A percentile compares a stretch with the other conserved stretches of the same genome.
phyloP scores from a whole-genome alignment of 64 coral and sea anemone genomes.

The Orbicella faveolata region DNA sequence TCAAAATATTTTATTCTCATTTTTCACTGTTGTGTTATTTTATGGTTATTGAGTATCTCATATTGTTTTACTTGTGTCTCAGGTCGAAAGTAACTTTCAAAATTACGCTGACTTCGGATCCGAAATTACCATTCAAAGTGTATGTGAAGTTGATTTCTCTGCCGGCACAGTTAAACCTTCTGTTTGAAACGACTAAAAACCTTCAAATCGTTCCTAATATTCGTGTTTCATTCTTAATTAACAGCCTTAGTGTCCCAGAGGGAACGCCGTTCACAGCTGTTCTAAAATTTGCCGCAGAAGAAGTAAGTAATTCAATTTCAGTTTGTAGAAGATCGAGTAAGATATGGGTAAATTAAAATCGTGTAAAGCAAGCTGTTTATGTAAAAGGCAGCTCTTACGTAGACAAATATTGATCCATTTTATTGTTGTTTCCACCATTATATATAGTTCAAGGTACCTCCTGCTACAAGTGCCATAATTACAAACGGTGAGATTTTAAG shows the following conservation, averaged over 20 bases:
- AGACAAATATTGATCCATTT: constrained; percentile 24
- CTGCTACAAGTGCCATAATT: constrained; percentile 97
- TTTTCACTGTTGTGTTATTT: neutral
- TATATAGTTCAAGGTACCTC: constrained; percentile 98
- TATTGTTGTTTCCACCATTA: neutral
- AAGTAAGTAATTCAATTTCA: constrained; percentile 66
- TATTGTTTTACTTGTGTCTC: neutral
- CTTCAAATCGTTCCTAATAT: neutral
- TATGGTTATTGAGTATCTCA: neutral
- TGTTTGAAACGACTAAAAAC: neutral
- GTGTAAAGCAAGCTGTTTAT: neutral
- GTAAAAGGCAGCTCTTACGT: constrained; percentile 4
- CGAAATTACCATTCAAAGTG: constrained; percentile 99
- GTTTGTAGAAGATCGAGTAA: neutral
- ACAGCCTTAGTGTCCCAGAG: constrained; percentile 96
- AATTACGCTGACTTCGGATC: constrained; percentile 96
- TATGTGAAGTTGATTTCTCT: constrained; percentile 39
- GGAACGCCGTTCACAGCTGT: constrained; percentile 93
- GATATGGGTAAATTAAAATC: neutral
- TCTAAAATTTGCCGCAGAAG: constrained; percentile 98
- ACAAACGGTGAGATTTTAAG: constrained; percentile 89
- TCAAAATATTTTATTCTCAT: neutral
- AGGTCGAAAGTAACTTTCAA: constrained; percentile 99
- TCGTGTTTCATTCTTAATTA: neutral
- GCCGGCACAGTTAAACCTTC: neutral